phyloP scores from a whole-genome alignment of 2,113 vertebrate genomes.

The Sebastes fasciatus region DNA sequence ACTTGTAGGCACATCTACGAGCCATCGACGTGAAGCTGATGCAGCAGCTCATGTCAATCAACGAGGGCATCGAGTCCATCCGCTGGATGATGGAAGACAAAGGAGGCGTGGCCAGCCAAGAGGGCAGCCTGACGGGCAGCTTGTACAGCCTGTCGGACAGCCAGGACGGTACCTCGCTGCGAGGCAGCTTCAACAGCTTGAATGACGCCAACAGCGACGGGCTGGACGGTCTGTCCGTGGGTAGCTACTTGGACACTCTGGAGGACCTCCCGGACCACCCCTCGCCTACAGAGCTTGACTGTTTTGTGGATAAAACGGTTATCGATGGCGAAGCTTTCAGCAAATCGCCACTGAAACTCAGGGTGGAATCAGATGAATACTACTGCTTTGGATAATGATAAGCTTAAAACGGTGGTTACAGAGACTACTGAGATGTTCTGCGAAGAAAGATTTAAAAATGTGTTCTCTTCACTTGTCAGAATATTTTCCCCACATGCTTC shows the following conservation, averaged over 20 bases:
- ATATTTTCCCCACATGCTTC: conserved; percentile 1
- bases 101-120: conserved; percentile 88
- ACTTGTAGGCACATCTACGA: conserved; percentile 88
- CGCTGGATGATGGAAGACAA: conserved; percentile 97
- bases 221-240: conserved; percentile 93
- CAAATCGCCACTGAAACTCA: conserved; percentile 84
- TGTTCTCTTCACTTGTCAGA: conserved; percentile 5
- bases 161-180: conserved; percentile 87
- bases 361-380: conserved; percentile 92
- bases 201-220: conserved; percentile 89
- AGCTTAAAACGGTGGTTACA: conserved; percentile 13
- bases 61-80: conserved; percentile 96
- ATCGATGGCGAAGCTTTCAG: conserved; percentile 83
- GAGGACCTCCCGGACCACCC: conserved; percentile 90
- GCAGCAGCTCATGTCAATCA: conserved; percentile 96
- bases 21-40: conserved; percentile 94
- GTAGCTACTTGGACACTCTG: conserved; percentile 96
- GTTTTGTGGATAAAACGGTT: conserved; percentile 86
- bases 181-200: conserved; percentile 90
- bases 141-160: conserved; percentile 94
- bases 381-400: conserved; percentile 91
- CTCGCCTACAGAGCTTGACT: conserved; percentile 89
- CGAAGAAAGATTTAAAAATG: conserved; percentile 24
- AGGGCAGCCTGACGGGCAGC: conserved; percentile 93
- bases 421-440: conserved; percentile 40